A percentile compares a stretch with the other conserved stretches of the same genome.
Conservation (phyloP, 1,140 invertebrate genomes). For the Planococcus citri region DNA sequence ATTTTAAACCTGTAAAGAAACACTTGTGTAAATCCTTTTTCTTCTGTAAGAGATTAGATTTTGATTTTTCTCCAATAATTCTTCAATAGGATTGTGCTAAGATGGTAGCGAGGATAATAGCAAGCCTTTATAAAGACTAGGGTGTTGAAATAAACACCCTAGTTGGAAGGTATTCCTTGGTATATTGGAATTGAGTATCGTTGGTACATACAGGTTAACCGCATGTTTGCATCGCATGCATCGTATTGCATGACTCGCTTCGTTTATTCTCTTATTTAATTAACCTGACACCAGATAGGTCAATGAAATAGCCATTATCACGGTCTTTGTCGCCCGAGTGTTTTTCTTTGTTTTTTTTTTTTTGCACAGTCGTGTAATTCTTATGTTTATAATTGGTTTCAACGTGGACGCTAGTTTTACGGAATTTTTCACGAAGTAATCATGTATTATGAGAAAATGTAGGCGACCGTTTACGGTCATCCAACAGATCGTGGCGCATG, state of each 20-base stretch:
- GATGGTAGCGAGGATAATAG: too few relatives aligned
- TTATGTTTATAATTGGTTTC: conserved; percentile 16
- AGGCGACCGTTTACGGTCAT: background rate
- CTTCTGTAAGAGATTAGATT: too few relatives aligned
- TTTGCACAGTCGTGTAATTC: conserved; percentile 11
- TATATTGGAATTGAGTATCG: background rate
- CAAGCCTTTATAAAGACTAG: too few relatives aligned
- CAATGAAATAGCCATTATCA: conserved; percentile 18
- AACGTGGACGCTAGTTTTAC: background rate
- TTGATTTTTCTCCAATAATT: too few relatives aligned
- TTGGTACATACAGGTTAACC: background rate
- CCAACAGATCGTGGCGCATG: background rate
- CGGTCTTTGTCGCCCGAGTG: background rate
- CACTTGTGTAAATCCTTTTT: too few relatives aligned
- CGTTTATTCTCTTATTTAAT: conserved; percentile 20
- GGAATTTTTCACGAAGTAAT: conserved; percentile 3
- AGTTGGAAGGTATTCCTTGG: background rate
- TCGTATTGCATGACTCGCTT: conserved; percentile 15
- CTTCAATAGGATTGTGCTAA: too few relatives aligned
- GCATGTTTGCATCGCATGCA: conserved; percentile 16
- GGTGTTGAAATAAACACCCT: background rate
- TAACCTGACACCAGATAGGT: conserved; percentile 18
- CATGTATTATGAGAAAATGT: conserved; percentile 3
- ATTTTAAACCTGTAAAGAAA: too few relatives aligned
- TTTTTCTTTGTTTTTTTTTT: conserved; percentile 4